These are phyloP conservation scores for Copidosoma floridanum DNA, from an alignment of 1,140 invertebrate genomes.

Conservation along the genomic window DNA sequence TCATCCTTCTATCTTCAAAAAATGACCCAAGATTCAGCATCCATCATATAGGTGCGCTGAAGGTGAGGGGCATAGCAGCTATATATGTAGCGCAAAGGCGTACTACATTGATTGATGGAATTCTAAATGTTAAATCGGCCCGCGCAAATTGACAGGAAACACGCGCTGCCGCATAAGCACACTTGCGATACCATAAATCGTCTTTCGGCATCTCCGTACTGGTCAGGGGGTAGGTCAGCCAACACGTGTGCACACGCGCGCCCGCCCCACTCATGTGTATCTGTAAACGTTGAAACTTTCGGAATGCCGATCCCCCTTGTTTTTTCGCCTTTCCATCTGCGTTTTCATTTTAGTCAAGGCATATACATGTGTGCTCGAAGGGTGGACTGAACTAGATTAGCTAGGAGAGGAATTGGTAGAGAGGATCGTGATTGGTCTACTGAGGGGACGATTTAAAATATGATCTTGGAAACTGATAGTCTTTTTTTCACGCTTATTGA, in stretches of 20 bases:
- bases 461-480: too few relatives aligned
- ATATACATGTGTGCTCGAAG: background rate
- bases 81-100: too few relatives aligned
- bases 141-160: slow-evolving; percentile 24
- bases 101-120: slow-evolving; percentile 26
- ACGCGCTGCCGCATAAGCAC: slow-evolving; percentile 13
- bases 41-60: too few relatives aligned
- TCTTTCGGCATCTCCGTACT: too few relatives aligned
- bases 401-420: background rate
- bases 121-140: slow-evolving; percentile 26
- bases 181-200: slow-evolving; percentile 22
- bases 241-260: slow-evolving; percentile 8
- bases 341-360: background rate
- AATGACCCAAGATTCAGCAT: too few relatives aligned
- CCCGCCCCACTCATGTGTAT: background rate
- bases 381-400: too few relatives aligned
- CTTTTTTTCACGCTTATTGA: too few relatives aligned
- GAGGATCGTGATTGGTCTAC: too few relatives aligned
- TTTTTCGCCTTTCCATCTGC: background rate
- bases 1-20: too few relatives aligned
- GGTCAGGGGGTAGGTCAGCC: background rate
- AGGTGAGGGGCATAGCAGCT: too few relatives aligned
- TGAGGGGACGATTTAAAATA: too few relatives aligned
- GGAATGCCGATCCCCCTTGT: slow-evolving; percentile 11
- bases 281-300: background rate